These are phyloP conservation scores for Thamnaconus septentrionalis DNA, from an alignment of 2,113 vertebrate genomes.

Conservation along the genomic window DNA sequence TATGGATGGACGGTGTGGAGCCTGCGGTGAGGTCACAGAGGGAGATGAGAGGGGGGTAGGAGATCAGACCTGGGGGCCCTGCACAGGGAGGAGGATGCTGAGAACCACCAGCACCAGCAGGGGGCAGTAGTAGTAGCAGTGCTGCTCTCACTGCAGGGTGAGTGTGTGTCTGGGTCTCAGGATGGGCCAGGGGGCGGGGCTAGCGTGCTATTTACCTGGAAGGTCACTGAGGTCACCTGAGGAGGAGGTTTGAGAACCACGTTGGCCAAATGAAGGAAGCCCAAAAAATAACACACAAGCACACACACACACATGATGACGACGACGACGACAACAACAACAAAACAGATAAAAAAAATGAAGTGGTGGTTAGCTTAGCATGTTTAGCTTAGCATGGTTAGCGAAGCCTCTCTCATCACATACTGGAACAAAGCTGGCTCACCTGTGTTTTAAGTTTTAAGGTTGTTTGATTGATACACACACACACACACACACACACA, in stretches of 20 bases:
- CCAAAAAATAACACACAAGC: conserved; percentile 79
- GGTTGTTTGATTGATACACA: too few relatives aligned
- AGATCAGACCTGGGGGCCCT: neutral
- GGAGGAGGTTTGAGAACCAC: conserved; percentile 76
- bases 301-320: conserved; percentile 13
- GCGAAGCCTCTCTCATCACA: too few relatives aligned
- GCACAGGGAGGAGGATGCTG: neutral
- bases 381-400: too few relatives aligned
- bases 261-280: conserved; percentile 80
- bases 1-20: conserved; percentile 88
- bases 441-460: too few relatives aligned
- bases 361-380: too few relatives aligned
- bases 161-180: neutral
- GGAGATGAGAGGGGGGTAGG: too few relatives aligned
- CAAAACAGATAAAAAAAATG: too few relatives aligned
- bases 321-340: too few relatives aligned
- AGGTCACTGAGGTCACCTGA: conserved; percentile 88
- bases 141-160: neutral
- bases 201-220: conserved; percentile 82
- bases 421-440: too few relatives aligned
- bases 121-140: too few relatives aligned
- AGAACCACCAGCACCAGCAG: too few relatives aligned
- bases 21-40: conserved; percentile 66
- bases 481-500: too few relatives aligned
- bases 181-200: neutral